Evolutionary conservation across 2,797 vertebrate genomes (phyloP).

Genomic region (Momotus momota): DNA sequence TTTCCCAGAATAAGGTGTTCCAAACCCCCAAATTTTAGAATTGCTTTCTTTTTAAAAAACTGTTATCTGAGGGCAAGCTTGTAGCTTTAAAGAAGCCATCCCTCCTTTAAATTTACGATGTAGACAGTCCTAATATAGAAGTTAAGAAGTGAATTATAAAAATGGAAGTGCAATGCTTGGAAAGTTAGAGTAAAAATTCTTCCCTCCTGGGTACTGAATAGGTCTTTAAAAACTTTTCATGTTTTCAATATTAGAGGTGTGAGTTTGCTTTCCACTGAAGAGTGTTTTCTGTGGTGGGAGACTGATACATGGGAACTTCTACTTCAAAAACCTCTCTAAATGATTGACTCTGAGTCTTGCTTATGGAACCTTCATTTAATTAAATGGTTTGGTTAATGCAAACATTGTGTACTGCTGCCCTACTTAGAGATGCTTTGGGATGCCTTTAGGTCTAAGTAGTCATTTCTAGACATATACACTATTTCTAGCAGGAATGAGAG

Average conservation of each 20-base stretch:
- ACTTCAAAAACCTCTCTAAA: constrained; percentile 7
- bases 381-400: constrained; percentile 23
- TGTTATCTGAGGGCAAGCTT: neutral
- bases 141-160: neutral
- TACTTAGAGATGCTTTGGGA: neutral
- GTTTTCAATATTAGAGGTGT: constrained; percentile 10
- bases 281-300: constrained; percentile 28
- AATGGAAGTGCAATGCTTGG: constrained; percentile 27
- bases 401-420: constrained; percentile 20
- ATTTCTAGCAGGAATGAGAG: neutral
- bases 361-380: neutral
- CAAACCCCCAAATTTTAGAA: neutral
- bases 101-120: neutral
- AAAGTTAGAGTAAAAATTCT: constrained; percentile 16
- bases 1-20: neutral
- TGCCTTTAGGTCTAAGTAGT: neutral
- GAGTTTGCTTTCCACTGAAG: constrained; percentile 53
- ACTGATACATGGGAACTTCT: neutral
- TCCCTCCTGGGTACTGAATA: constrained; percentile 19
- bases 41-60: neutral
- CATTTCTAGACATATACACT: constrained; percentile 4
- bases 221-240: neutral
- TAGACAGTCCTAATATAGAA: constrained; percentile 1
- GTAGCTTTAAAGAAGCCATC: neutral
- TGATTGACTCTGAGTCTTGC: neutral